Conservation (phyloP, 2,888 invertebrate species). For the Halocaridina rubra region DNA sequence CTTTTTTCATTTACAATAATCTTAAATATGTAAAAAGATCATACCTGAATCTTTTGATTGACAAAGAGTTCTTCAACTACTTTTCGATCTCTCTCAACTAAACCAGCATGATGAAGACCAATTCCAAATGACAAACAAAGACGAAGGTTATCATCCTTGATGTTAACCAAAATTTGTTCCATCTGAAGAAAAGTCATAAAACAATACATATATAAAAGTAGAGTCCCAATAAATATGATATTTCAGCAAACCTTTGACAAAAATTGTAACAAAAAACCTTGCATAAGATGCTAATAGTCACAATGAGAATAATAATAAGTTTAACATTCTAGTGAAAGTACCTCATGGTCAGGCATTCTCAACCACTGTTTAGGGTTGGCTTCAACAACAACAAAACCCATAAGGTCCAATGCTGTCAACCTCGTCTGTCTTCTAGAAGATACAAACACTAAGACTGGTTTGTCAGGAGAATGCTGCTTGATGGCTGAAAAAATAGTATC, state of each 20-base stretch:
- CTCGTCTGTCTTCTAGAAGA: conserved; percentile 96
- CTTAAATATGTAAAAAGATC: conserved; percentile 8
- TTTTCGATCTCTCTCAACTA: conserved; percentile 91
- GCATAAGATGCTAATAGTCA: not conserved
- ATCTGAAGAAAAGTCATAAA: conserved; percentile 74
- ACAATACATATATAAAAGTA: no score
- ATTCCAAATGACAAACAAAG: conserved; percentile 96
- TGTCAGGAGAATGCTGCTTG: conserved; percentile 87
- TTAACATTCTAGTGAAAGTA: conserved; percentile 59
- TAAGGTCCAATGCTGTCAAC: conserved; percentile 94
- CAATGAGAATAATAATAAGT: not conserved
- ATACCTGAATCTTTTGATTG: conserved; percentile 92
- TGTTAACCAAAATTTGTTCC: conserved; percentile 75
- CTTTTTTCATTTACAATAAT: no score
- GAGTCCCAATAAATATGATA: no score
- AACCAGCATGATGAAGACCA: conserved; percentile 97
- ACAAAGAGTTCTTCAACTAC: conserved; percentile 94
- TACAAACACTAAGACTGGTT: conserved; percentile 94
- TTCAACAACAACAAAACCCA: conserved; percentile 89
- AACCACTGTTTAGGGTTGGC: conserved; percentile 95
- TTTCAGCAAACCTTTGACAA: no score
- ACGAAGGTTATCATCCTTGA: conserved; percentile 89
- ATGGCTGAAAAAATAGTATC: conserved; percentile 76
- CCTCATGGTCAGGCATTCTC: conserved; percentile 83
- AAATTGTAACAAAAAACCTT: no score